Conservation (phyloP, 1,140 invertebrate genomes). For the Bacillus rossius region DNA sequence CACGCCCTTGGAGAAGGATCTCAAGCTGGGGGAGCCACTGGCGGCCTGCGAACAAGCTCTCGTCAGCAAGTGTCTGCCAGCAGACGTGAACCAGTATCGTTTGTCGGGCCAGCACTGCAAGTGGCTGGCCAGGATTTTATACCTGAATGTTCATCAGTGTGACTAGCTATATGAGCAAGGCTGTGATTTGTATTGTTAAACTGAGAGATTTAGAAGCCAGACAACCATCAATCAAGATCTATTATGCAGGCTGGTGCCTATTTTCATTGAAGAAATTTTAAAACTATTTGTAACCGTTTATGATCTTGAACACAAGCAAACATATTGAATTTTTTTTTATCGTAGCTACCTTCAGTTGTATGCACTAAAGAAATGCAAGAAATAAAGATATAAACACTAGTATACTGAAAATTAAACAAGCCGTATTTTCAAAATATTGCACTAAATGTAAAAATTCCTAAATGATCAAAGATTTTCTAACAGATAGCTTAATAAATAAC, state of each 20-base stretch:
- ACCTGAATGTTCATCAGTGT: neutral
- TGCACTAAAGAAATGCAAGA: no score
- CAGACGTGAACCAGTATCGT: conserved; percentile 1
- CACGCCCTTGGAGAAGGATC: conserved; percentile 20
- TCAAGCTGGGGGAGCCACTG: conserved; percentile 5
- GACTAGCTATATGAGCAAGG: neutral
- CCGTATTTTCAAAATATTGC: no score
- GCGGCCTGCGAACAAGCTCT: neutral
- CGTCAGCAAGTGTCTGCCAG: conserved; percentile 1
- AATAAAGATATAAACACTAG: no score
- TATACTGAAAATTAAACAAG: no score
- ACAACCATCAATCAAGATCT: neutral
- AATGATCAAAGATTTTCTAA: no score
- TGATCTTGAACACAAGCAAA: neutral
- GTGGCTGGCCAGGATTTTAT: neutral
- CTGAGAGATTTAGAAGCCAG: neutral
- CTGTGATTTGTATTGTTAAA: neutral
- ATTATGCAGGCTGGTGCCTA: neutral
- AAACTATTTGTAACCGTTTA: neutral
- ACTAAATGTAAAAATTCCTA: no score
- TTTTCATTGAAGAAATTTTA: neutral
- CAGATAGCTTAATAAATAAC: no score
- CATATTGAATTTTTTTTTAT: no score
- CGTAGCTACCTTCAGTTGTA: no score
- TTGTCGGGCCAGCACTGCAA: neutral